Evolutionary conservation across 2,797 vertebrate genomes (phyloP), one percentile per base, ranked within the genome.

Genomic region (Darevskia nairensis): DNA sequence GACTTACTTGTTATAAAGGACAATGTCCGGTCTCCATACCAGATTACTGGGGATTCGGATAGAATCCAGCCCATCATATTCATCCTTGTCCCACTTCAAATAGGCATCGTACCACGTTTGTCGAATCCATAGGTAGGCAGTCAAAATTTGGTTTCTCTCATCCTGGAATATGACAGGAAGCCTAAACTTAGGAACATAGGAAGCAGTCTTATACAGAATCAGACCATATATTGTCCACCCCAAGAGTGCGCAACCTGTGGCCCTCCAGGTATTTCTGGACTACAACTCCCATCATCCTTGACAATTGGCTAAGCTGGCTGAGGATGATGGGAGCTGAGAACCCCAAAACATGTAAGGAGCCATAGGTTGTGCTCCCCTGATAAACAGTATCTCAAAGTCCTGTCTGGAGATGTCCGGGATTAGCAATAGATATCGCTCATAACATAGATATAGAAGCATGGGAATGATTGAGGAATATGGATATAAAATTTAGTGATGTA

Each of bases 21-120:
- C 98, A 8, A 99, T 99, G 95, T 99, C 99, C 0, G 99, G 99
- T 93, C 98, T 99, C 99, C 99, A 99, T 86, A 99, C 98, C 91
- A 98, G 96, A 94, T 97, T 97, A 13, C 99, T 98, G 89, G 99
- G 99, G 90, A 99, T 99, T 93, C 98, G 97, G 93, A 99, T 99
- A 90, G 99, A 98, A 96, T 99, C 99, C 78, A 99, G 95, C 25
- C 98, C 98, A 19, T 99, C 98, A 0, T 99, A 99, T 91, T 98
- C 97, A 86, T 99, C 98, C 90, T 98, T 98, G 93, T 99, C 96
- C 99, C 99, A 99, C 6, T 94, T 98, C 90, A 99, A 96, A 90
- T 98, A 98, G 0, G 98, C 98, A 39, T 99, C 99, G 0, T 98
- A 93, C 99, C 99, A 99, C 85, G 97, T 98, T 95, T 98, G 98